Percentiles rank a stretch among this genome's conserved stretches.
phyloP scores from a whole-genome alignment of 2,797 vertebrate species.

The Prunella strophiata region DNA sequence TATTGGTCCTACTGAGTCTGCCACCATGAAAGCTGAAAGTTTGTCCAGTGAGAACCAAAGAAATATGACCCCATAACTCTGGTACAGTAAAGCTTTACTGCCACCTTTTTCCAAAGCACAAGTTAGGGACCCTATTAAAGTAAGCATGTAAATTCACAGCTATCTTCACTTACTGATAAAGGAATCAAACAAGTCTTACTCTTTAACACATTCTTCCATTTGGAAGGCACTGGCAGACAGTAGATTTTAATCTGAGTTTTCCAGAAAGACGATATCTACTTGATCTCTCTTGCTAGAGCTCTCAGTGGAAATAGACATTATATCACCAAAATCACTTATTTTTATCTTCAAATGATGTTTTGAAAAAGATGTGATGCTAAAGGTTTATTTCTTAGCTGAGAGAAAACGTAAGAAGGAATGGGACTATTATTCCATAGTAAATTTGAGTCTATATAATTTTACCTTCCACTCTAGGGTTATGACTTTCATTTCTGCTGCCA shows the following conservation, averaged over 20 bases:
- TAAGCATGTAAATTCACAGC: background rate
- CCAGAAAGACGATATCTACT: background rate
- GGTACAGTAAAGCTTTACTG: background rate
- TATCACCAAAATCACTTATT: constrained; percentile 6
- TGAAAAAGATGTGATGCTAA: background rate
- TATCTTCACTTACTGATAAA: background rate
- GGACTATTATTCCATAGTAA: background rate
- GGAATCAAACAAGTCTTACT: background rate
- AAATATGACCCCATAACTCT: background rate
- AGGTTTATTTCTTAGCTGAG: constrained; percentile 11
- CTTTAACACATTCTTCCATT: background rate
- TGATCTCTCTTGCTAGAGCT: background rate
- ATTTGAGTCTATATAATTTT: background rate
- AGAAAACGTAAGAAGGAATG: background rate
- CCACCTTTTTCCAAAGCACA: background rate
- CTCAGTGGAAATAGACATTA: background rate
- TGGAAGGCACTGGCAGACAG: background rate
- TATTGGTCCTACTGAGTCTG: background rate
- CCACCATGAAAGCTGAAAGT: background rate
- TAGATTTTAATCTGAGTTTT: constrained; percentile 9
- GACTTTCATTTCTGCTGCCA: background rate
- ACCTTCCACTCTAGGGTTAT: background rate
- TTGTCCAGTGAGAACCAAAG: background rate
- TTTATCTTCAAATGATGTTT: background rate
- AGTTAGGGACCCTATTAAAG: background rate